A percentile compares a stretch with the other conserved stretches of the same genome.
These are phyloP conservation scores for Nemurella pictetii DNA, from an alignment of 2,888 invertebrate species.

Conservation along the genomic window DNA sequence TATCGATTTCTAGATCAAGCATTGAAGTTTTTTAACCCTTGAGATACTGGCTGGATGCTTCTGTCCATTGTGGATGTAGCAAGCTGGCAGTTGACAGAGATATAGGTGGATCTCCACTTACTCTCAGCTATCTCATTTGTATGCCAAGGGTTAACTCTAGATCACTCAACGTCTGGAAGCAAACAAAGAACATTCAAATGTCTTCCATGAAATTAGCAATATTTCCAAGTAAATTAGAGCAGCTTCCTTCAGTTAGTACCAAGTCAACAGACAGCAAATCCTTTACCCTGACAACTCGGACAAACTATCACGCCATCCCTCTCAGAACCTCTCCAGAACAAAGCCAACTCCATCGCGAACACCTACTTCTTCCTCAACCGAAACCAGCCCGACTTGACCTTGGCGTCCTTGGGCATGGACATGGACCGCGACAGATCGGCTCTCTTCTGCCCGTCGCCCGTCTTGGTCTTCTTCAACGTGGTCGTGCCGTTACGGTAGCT, in stretches of 20 bases:
- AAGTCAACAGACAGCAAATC: neutral
- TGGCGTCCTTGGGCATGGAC: constrained; percentile 72
- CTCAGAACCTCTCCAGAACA: neutral
- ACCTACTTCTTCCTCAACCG: constrained; percentile 59
- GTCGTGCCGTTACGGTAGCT: constrained; percentile 53
- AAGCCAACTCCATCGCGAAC: neutral
- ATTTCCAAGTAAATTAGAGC: no score
- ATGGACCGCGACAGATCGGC: constrained; percentile 62
- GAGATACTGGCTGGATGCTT: no score
- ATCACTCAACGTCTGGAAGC: no score
- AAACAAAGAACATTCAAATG: no score
- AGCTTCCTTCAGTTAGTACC: neutral
- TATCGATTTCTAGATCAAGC: no score
- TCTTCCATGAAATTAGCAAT: no score
- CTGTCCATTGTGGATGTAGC: no score
- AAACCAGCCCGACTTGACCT: constrained; percentile 75
- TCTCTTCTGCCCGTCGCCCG: constrained; percentile 27
- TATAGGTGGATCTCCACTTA: no score
- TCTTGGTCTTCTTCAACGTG: constrained; percentile 28
- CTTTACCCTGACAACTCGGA: neutral
- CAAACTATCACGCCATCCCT: neutral
- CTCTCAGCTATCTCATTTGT: no score
- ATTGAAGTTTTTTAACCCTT: no score
- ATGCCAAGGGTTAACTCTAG: no score
- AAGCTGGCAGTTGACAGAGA: no score